Evolutionary conservation across 2,888 invertebrate genomes (phyloP), one percentile per base, ranked within the genome.

Genomic region (Agelastica alni): DNA sequence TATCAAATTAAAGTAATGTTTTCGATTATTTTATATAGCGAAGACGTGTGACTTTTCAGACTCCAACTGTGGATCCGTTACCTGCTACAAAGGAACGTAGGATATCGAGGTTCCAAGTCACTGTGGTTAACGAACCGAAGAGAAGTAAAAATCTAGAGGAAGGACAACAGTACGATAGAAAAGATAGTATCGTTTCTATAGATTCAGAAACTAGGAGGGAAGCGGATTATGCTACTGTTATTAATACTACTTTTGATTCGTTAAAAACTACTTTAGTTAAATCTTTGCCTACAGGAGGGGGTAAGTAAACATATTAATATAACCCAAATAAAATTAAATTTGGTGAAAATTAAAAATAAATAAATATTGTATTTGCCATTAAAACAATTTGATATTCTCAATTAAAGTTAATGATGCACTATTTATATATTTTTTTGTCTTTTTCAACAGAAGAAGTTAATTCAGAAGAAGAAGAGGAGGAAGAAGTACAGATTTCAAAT

Each of bases 61-160:
- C 17, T 10, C 30, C 20, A 12, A 37, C 1, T 22, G 17, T 7
- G 3, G 49, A 49, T 7, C 14, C 12, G 13, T 20, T 17, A 42
- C 41, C 49, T n/a, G 10, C 13, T 39, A 9, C 31, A 4, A 49
- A 32, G 18, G 49, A 49, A 32, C 30, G 80, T 43, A 75, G 75
- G 58, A 70, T 80, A 10, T 80, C 80, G 4, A 73, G 81, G 43
- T 81, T 81, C 65, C 78, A 79, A 70, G 80, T 82, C 43, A 80
- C 80, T 68, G 77, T 80, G 9, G 80, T 82, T 16, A 76, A 73
- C 9, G 81, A 81, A 63, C 76, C 77, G 3, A 76, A 77, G 56
- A 63, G 66, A 14, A 70, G 62, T 48, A 74, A 74, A 54, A 12
- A 32, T 17, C 14, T 16, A 12, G 43, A 43, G 12, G 43, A 31